Evolutionary conservation across 2,888 invertebrate species (phyloP), one percentile per base, ranked within the genome.

Genomic region (Campopleginae sp.): DNA sequence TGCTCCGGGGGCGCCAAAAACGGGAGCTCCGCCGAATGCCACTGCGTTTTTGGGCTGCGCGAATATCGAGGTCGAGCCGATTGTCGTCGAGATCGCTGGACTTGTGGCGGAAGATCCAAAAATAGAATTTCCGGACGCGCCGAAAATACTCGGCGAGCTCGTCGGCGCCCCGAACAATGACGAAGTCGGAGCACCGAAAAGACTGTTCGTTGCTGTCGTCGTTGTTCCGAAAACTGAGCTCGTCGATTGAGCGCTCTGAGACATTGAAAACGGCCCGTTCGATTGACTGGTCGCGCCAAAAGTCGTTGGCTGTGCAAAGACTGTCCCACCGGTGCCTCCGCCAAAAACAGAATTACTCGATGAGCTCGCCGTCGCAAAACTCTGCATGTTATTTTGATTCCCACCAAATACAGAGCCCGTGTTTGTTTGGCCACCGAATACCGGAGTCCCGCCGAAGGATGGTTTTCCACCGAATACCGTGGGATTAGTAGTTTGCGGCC

Each of bases 401-500:
- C 89, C 89, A 14, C 58, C 71, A 6, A 71, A 93, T n/a, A 92
- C 85, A 1, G 91, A 88, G 61, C 27, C 87, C 3, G 89, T 66
- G 19, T 81, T 82, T 12, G 91, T 46, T 44, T 89, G 70, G 10
- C 78, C 80, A 7, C 89, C 89, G 77, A 93, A 93, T 6, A 89
- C 83, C 0, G 90, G 81, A 54, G 78, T 87, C 17, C 85, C 85
- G 14, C 89, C 89, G 84, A 93, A 93, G 58, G 89, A 78, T n/a
- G 93, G 88, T 68, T 91, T 90, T 12, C 80, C 88, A 17, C 91
- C 91, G 61, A 92, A 92, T n/a, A 91, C 88, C 14, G 92, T 88
- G 0, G 86, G 83, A 19, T 86, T 84, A 12, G 72, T 87, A 8
- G 76, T 78, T 4, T 86, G 80, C 23, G 90, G 23, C 78, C 88